A percentile compares a stretch with the other conserved stretches of the same genome.
phyloP scores from a whole-genome alignment of 2,113 vertebrate genomes.

The Lutjanus erythropterus region DNA sequence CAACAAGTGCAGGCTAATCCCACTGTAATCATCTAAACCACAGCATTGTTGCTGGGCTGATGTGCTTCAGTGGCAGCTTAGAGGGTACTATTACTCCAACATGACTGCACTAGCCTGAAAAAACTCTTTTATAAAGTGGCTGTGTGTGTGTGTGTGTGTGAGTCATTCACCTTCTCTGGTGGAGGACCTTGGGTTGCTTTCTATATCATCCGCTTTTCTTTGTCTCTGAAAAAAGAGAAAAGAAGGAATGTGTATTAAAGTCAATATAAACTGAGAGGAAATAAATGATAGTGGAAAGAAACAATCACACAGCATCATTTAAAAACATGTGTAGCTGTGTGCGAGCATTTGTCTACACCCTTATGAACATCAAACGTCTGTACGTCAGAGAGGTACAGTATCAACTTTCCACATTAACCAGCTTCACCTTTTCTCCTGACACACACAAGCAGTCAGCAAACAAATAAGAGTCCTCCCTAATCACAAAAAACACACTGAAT shows the following conservation, averaged over 20 bases:
- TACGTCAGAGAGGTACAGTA: not conserved
- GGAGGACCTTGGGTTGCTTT: slow-evolving; percentile 70
- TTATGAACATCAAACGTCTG: not conserved
- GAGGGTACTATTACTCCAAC: slow-evolving; percentile 17
- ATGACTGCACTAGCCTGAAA: slow-evolving; percentile 9
- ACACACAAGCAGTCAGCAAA: slow-evolving; percentile 10
- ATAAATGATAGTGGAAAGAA: not conserved
- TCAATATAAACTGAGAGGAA: not conserved
- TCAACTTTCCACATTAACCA: slow-evolving; percentile 36
- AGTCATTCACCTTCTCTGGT: slow-evolving; percentile 80
- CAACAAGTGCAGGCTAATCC: slow-evolving; percentile 62
- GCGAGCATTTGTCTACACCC: not conserved
- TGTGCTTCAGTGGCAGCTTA: slow-evolving; percentile 35
- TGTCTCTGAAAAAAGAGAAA: slow-evolving; percentile 72
- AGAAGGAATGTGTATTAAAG: slow-evolving; percentile 11
- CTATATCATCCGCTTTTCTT: slow-evolving; percentile 82
- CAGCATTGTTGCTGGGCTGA: slow-evolving; percentile 44
- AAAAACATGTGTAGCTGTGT: not conserved
- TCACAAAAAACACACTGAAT: slow-evolving; percentile 52
- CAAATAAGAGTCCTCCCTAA: not conserved
- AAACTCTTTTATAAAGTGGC: not conserved
- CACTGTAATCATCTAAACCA: slow-evolving; percentile 37
- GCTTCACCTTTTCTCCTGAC: slow-evolving; percentile 32
- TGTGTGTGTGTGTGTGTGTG: not conserved
- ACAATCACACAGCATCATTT: not conserved